Percentiles rank a stretch among this genome's conserved stretches.
Evolutionary conservation across 2,113 vertebrate species (phyloP).

Genomic region (Nansenia antarctica): DNA sequence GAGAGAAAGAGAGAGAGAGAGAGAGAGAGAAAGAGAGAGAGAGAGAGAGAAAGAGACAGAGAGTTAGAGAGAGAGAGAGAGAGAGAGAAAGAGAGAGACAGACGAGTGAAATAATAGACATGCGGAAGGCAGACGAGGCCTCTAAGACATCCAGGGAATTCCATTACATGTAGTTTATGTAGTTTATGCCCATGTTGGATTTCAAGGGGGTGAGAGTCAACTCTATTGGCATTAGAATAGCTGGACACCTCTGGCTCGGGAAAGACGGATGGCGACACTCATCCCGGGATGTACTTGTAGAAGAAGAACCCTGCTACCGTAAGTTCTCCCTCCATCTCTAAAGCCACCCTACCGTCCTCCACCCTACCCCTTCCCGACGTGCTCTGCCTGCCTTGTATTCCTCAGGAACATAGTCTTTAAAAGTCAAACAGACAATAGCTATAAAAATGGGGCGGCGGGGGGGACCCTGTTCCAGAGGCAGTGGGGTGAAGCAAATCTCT

Average conservation of each 20-base stretch:
- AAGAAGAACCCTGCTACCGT: slow-evolving; percentile 1
- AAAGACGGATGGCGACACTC: not conserved
- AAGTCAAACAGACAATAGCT: slow-evolving; percentile 60
- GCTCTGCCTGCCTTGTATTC: slow-evolving; percentile 24
- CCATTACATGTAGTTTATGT: slow-evolving; percentile 24
- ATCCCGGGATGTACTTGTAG: not conserved
- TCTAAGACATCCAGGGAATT: not conserved
- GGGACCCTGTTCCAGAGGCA: slow-evolving; percentile 56
- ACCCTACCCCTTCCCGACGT: slow-evolving; percentile 2
- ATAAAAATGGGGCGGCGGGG: slow-evolving; percentile 53
- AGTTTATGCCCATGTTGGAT: slow-evolving; percentile 30
- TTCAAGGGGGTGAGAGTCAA: not conserved
- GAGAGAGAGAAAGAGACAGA: not conserved
- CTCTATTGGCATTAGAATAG: slow-evolving; percentile 19
- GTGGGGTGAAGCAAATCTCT: slow-evolving; percentile 62
- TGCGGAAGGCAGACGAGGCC: slow-evolving; percentile 5
- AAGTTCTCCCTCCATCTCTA: slow-evolving; percentile 22
- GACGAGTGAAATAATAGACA: slow-evolving; percentile 32
- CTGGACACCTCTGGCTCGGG: slow-evolving; percentile 25
- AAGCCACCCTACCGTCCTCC: too few species aligned
- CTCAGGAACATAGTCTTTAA: slow-evolving; percentile 49
- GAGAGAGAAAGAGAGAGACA: not conserved
- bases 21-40: slow-evolving; percentile 5
- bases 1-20: not conserved
- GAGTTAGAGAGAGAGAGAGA: not conserved